These are phyloP conservation scores for Peromyscus attwateri DNA, from an alignment of 2,797 vertebrate genomes.

Conservation along the genomic window DNA sequence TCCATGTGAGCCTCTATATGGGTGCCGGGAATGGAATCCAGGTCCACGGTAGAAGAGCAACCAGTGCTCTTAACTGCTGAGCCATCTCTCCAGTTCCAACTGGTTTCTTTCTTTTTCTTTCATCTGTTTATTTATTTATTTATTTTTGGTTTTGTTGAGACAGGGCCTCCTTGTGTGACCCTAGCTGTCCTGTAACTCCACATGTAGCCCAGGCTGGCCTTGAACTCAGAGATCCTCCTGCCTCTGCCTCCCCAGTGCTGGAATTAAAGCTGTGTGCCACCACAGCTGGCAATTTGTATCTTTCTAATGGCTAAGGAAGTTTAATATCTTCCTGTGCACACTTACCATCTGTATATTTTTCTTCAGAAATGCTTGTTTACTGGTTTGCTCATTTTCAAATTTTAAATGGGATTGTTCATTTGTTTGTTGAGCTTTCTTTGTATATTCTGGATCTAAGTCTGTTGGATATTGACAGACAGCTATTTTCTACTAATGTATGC, in stretches of 20 bases:
- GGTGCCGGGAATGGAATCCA: not conserved
- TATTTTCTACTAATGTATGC: not conserved
- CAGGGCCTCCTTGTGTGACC: too few species aligned
- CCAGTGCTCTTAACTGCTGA: not conserved
- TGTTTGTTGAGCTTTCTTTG: conserved; percentile 18
- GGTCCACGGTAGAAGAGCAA: not conserved
- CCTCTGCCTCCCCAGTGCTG: not conserved
- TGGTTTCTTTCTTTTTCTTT: not conserved
- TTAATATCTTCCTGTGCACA: conserved; percentile 25
- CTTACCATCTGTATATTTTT: conserved; percentile 2
- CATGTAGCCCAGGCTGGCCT: not conserved
- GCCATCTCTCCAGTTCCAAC: not conserved
- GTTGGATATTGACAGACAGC: not conserved
- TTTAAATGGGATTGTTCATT: not conserved
- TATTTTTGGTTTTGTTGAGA: not conserved
- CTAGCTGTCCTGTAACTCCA: not conserved
- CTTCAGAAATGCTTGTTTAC: not conserved
- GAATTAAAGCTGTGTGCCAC: not conserved
- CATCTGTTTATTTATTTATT: not conserved
- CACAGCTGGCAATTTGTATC: not conserved
- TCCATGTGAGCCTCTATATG: not conserved
- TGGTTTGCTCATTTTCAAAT: not conserved
- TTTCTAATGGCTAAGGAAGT: not conserved
- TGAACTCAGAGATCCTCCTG: not conserved
- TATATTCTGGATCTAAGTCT: not conserved